Evolutionary conservation across 2,113 vertebrate species (phyloP).

Genomic region (Sylvietta virens): DNA sequence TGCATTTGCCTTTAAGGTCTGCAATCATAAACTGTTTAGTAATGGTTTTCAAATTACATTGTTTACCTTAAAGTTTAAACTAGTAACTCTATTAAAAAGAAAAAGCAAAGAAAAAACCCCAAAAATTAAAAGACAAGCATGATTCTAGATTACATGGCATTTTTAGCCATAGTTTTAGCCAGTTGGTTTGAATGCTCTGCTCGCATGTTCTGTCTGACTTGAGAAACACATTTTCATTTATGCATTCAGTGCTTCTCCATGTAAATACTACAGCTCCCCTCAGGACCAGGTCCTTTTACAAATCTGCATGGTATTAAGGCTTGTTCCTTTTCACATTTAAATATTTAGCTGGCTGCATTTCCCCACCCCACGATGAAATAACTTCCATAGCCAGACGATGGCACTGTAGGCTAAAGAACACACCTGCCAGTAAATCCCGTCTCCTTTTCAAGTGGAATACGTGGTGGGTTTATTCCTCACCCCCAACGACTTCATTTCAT

Average conservation of each 20-base stretch:
- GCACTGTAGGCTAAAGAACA: constrained; percentile 67
- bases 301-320: accelerated
- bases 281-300: not conserved
- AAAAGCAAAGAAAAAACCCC: accelerated
- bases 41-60: not conserved
- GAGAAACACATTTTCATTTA: not conserved
- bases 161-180: not conserved
- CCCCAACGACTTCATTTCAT: not conserved
- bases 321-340: not conserved
- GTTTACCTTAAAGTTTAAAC: not conserved
- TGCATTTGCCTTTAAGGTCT: not conserved
- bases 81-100: not conserved
- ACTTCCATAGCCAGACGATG: constrained; percentile 69
- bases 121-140: too few species aligned
- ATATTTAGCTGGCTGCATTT: not conserved
- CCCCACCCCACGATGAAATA: not conserved
- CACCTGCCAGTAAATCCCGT: not conserved
- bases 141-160: not conserved
- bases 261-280: not conserved
- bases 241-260: not conserved
- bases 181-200: not conserved
- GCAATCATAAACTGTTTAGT: not conserved
- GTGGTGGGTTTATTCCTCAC: not conserved
- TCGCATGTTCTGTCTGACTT: not conserved
- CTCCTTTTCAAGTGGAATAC: not conserved